Evolutionary conservation across 2,888 invertebrate genomes (phyloP), one percentile per base, ranked within the genome.

Genomic region (Agonopterix arenella): DNA sequence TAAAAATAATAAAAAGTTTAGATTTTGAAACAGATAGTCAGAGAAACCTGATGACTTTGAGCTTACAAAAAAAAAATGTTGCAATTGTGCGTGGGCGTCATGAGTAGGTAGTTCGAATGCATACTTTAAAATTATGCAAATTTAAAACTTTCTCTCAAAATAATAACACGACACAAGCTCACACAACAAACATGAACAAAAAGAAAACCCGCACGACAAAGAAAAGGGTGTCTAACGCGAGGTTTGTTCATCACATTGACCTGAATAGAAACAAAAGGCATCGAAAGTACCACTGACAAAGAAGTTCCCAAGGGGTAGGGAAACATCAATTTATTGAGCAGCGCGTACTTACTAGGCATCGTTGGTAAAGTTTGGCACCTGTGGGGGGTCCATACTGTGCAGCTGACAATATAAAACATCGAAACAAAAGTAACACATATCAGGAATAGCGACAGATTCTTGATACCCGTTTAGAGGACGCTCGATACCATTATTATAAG

Each of bases 401-500:
- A 99, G 92, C 90, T 98, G 97, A 85, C 95, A 94, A 88, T 98
- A 96, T 62, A 99, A 93, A 68, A 98, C 98, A 90, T 99, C 99
- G 91, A 99, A 99, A 92, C 99, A 99, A 91, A 96, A 99, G 91
- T 96, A 97, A 81, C 98, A 98, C 99, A 99, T 99, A 84, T 98
- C 98, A 58, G 95, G 95, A 80, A 94, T 93, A 64, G 96, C 97
- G 63, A 97, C 94, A 64, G 83, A 74, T 61, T 89, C 89, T 68
- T 84, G 80, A 73, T 84, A 84, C 70, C 89, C 89, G 73, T 90
- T 88, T 66, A 86, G 70, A 68, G 89, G 88, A 80, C 92, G 91
- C 64, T 92, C 92, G 72, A 91, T 89, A 64, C 85, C 86, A 66
- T 91, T 86, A 66, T 89, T 90, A 68, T 76, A 85, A 1, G 82